A percentile compares a stretch with the other conserved stretches of the same genome.
phyloP scores from a whole-genome alignment of 1,140 invertebrate genomes.

The Drosophila azteca region DNA sequence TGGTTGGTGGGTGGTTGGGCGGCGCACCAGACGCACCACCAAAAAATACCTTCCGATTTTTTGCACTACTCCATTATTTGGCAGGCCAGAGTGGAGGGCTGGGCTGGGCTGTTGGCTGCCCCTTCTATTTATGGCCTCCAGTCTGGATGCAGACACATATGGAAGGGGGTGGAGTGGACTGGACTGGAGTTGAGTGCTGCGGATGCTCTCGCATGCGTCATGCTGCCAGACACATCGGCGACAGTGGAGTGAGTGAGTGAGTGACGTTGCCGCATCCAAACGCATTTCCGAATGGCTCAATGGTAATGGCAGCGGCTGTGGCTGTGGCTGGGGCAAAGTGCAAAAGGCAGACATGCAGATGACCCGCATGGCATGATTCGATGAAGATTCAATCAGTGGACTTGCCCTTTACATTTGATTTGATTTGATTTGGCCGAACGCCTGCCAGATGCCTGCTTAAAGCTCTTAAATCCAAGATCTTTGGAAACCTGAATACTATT shows the following conservation, averaged over 20 bases:
- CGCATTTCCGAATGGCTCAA: slow-evolving; percentile 19
- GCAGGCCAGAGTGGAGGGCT: too few relatives aligned
- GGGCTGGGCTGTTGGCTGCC: too few relatives aligned
- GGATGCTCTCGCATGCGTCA: slow-evolving; percentile 55
- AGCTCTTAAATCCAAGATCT: neutral
- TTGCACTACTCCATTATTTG: too few relatives aligned
- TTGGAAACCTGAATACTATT: neutral
- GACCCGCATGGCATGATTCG: slow-evolving; percentile 2
- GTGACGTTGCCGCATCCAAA: slow-evolving; percentile 35
- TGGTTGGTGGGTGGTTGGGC: too few relatives aligned
- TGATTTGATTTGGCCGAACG: too few relatives aligned
- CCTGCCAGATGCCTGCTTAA: too few relatives aligned
- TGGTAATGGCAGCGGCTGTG: slow-evolving; percentile 11
- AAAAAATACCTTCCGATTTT: slow-evolving; percentile 8
- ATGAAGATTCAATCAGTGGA: slow-evolving; percentile 40
- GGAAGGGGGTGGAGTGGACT: slow-evolving; percentile 13
- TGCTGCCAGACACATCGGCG: slow-evolving; percentile 71
- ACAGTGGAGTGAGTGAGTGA: slow-evolving; percentile 32
- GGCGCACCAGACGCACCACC: slow-evolving; percentile 28
- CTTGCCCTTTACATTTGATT: too few relatives aligned
- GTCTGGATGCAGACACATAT: slow-evolving; percentile 67
- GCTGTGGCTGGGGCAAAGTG: slow-evolving; percentile 22
- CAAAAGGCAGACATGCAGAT: slow-evolving; percentile 43
- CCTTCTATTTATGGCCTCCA: too few relatives aligned
- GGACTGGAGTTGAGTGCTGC: slow-evolving; percentile 11